These are phyloP conservation scores for Sphinx pinastri DNA, from an alignment of 2,888 invertebrate species.

Conservation along the genomic window DNA sequence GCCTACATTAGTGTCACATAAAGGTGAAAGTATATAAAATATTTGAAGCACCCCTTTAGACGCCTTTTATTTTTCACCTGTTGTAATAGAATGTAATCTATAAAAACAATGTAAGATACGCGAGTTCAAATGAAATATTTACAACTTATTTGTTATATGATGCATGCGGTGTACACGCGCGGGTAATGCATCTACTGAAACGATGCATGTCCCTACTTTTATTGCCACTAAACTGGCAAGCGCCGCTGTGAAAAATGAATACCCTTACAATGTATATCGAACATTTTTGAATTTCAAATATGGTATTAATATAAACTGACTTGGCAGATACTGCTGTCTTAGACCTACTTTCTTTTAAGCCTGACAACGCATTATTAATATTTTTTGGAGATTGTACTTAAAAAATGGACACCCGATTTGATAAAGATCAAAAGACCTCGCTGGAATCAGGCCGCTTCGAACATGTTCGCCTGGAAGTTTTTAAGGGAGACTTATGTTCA, in stretches of 20 bases:
- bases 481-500: too few relatives aligned
- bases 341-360: too few relatives aligned
- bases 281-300: slow-evolving; percentile 18
- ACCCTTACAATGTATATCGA: slow-evolving; percentile 18
- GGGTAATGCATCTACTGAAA: slow-evolving; percentile 13
- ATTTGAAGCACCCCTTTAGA: not conserved
- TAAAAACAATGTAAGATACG: not conserved
- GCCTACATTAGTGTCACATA: too few relatives aligned
- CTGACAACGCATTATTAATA: too few relatives aligned
- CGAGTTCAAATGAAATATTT: not conserved
- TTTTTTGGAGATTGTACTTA: too few relatives aligned
- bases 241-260: slow-evolving; percentile 28
- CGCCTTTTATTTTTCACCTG: not conserved
- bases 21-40: too few relatives aligned
- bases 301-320: not conserved
- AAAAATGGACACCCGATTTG: too few relatives aligned
- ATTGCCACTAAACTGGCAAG: slow-evolving; percentile 28
- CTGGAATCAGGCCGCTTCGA: too few relatives aligned
- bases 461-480: too few relatives aligned
- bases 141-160: slow-evolving; percentile 16
- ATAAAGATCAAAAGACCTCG: too few relatives aligned
- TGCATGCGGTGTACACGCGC: slow-evolving; percentile 17
- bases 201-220: slow-evolving; percentile 27
- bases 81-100: not conserved
- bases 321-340: not conserved